Percentiles rank a stretch among this genome's conserved stretches.
These are phyloP conservation scores for Morpho deidamia DNA, from an alignment of 2,888 invertebrate genomes.

Conservation along the genomic window DNA sequence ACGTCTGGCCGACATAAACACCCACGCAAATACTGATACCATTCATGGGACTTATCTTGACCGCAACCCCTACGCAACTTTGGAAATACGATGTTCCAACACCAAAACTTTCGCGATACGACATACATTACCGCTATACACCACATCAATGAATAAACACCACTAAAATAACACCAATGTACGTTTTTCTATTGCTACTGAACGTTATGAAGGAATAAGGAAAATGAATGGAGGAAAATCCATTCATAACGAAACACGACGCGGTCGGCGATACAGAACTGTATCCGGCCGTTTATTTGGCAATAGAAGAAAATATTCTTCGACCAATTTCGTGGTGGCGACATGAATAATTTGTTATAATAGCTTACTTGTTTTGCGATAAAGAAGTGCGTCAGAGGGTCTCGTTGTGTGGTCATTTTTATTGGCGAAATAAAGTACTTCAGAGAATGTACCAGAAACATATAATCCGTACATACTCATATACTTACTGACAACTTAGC, in stretches of 20 bases:
- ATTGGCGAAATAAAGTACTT: no score
- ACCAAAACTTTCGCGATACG: neutral
- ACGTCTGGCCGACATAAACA: slow-evolving; percentile 34
- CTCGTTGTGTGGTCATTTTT: neutral
- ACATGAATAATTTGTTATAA: slow-evolving; percentile 27
- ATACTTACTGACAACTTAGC: no score
- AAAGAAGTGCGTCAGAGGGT: neutral
- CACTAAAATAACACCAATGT: neutral
- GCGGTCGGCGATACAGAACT: slow-evolving; percentile 42
- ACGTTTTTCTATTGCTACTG: neutral
- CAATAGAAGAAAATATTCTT: slow-evolving; percentile 46
- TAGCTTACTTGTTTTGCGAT: slow-evolving; percentile 11
- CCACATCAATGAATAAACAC: neutral
- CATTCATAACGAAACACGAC: slow-evolving; percentile 37
- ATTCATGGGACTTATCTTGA: slow-evolving; percentile 40
- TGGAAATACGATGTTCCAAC: neutral
- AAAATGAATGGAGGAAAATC: slow-evolving; percentile 31
- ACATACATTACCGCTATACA: neutral
- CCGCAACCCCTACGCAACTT: slow-evolving; percentile 19
- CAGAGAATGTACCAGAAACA: no score
- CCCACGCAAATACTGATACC: slow-evolving; percentile 37
- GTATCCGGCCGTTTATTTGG: slow-evolving; percentile 46
- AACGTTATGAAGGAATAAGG: slow-evolving; percentile 1
- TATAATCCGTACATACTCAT: no score
- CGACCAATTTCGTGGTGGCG: neutral